Conservation (phyloP, 1,140 invertebrate species). For the Listronotus oregonensis region DNA sequence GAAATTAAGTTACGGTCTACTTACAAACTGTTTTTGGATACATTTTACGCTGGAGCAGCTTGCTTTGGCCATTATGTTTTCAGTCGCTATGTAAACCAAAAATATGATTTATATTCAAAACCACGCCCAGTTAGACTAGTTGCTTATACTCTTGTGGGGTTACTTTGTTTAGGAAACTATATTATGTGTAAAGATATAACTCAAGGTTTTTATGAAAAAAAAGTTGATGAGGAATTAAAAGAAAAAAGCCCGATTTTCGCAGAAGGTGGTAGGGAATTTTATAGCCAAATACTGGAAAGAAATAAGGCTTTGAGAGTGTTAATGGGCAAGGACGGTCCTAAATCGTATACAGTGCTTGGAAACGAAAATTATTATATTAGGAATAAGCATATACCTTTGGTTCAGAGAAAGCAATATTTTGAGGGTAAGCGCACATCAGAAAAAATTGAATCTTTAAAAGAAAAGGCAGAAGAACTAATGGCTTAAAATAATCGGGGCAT, state of each 20-base stretch:
- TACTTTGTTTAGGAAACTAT: conserved; percentile 66
- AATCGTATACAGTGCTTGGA: conserved; percentile 66
- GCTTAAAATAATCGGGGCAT: too few relatives aligned
- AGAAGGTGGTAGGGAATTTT: conserved; percentile 75
- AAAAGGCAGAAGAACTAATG: too few relatives aligned
- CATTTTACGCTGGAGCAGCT: conserved; percentile 58
- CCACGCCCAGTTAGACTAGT: conserved; percentile 58
- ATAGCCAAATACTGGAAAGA: conserved; percentile 70
- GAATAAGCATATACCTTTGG: conserved; percentile 65
- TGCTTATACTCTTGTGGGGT: conserved; percentile 63
- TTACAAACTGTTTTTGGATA: conserved; percentile 61
- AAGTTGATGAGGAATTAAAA: conserved; percentile 66
- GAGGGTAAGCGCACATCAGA: conserved; percentile 47
- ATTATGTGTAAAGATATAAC: conserved; percentile 67
- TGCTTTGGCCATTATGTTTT: conserved; percentile 59
- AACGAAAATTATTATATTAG: conserved; percentile 71
- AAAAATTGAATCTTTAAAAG: too few relatives aligned
- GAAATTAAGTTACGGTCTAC: conserved; percentile 68
- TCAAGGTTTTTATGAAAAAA: conserved; percentile 64
- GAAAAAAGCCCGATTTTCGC: conserved; percentile 65
- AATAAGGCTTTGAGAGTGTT: conserved; percentile 73
- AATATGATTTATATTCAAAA: conserved; percentile 62
- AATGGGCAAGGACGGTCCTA: conserved; percentile 64
- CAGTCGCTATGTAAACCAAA: conserved; percentile 59
- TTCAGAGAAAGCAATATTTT: conserved; percentile 68